Conservation (phyloP, 2,888 invertebrate genomes). For the Scaptomyza reducta region DNA sequence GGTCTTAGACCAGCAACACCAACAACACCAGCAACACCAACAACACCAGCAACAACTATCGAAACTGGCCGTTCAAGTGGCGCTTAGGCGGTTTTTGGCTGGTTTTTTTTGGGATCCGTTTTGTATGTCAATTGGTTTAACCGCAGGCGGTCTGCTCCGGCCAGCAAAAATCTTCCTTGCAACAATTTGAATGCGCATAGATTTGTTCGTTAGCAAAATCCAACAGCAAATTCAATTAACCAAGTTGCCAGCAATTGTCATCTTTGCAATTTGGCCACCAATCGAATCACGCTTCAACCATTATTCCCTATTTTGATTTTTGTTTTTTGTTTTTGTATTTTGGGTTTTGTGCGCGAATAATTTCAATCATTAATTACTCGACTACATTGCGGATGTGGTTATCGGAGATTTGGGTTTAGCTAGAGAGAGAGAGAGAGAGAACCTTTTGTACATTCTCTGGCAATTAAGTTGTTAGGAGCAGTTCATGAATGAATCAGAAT, state of each 20-base stretch:
- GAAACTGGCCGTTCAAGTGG: conserved; percentile 70
- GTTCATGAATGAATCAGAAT: conserved; percentile 68
- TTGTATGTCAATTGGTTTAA: conserved; percentile 74
- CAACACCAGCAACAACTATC: conserved; percentile 49
- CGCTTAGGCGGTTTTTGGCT: conserved; percentile 70
- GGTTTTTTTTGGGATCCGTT: conserved; percentile 45
- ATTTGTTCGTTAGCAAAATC: conserved; percentile 32
- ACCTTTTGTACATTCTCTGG: conserved; percentile 55
- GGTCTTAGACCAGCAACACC: conserved; percentile 44
- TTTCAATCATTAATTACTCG: conserved; percentile 52
- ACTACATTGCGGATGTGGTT: conserved; percentile 61
- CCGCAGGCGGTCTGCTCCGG: conserved; percentile 35
- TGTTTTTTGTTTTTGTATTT: too few relatives aligned
- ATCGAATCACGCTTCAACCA: conserved; percentile 75
- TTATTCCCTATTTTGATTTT: conserved; percentile 37
- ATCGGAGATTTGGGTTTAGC: conserved; percentile 44
- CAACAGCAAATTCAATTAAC: conserved; percentile 67
- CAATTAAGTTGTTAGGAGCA: conserved; percentile 38
- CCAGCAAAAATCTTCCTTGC: conserved; percentile 35
- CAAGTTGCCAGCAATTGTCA: conserved; percentile 49
- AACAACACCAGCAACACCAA: conserved; percentile 11
- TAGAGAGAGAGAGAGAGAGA: conserved; percentile 19
- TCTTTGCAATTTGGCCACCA: conserved; percentile 62
- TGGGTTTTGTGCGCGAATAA: conserved; percentile 15
- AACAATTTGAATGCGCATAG: conserved; percentile 77